Evolutionary conservation across 2,888 invertebrate species (phyloP).

Genomic region (Dolichomitus sp.): DNA sequence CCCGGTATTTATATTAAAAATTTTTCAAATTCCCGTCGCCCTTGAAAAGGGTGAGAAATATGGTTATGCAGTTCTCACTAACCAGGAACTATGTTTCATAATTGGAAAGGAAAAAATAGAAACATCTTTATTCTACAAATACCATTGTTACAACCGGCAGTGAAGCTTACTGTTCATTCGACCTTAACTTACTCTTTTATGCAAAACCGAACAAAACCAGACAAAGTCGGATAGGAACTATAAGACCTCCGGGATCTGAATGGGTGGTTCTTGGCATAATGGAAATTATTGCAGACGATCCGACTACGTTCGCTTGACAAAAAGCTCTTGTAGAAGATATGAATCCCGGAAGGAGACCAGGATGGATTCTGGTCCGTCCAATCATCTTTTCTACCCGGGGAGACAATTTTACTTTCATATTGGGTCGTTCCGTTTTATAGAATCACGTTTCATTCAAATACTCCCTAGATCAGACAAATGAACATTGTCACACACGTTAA

Average conservation of each 20-base stretch:
- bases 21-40: conserved; percentile 3
- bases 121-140: neutral
- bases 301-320: neutral
- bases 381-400: neutral
- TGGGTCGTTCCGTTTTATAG: too few relatives aligned
- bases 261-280: conserved; percentile 9
- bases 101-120: neutral
- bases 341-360: too few relatives aligned
- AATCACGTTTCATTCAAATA: too few relatives aligned
- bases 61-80: conserved; percentile 1
- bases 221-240: neutral
- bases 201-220: neutral
- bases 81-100: neutral
- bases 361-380: too few relatives aligned
- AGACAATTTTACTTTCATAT: neutral
- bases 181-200: neutral
- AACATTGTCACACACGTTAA: neutral
- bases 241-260: neutral
- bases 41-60: neutral
- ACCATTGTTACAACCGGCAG: neutral
- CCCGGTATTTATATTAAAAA: conserved; percentile 44
- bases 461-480: too few relatives aligned
- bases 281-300: conserved; percentile 27
- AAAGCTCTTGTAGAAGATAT: too few relatives aligned
- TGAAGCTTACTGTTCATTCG: neutral